Base-by-base conservation (phyloP, 2,888 invertebrate species). In the Tromatobia lineatoria region DNA sequence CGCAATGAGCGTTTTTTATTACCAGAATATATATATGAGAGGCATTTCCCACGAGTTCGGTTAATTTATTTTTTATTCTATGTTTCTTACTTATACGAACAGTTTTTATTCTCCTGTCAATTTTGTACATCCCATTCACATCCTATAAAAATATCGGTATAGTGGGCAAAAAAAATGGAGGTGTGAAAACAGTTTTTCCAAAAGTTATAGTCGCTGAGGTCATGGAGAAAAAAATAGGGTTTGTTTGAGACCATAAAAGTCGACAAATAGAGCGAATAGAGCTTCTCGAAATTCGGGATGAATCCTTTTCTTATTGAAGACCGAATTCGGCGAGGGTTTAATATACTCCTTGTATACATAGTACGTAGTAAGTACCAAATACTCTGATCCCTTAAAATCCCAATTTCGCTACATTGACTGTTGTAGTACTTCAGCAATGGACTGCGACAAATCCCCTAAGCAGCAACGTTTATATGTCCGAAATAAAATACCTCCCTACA, bases 391-490 rank as follows among this genome's bases (percentile, higher is more conserved):
- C 23, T 13, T 23, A 38, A 57, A 54, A 71, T 42, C n/a, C 54
- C 23, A 57, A 57, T 57, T 25, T 57, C 4, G 25, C 25, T 57
- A n/a, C 25, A 25, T 23, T 15, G 38, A 6, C 38, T 25, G 11
- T 15, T 25, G 13, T 25, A 25, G 3, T 25, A 57, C 25, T 57
- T 13, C 25, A 13, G 57, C 20, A 23, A 42, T 71, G 54, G 54
- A 52, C 52, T 52, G 34, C 15, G 54, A 25, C 54, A 71, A 71
- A 71, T 70, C 34, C 34, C 38, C 23, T 23, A 23, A 20, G 52
- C 34, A 47, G 42, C 23, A 13, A 20, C 20, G 20, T 54, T 57
- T 23, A 15, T 13, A 23, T 71, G 23, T 57, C 38, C 71, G 20
- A 42, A 54, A 71, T 54, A 54, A 71, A 71, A 25, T 25, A 23